Percentiles rank a stretch among this genome's conserved stretches.
Evolutionary conservation across 2,888 invertebrate species (phyloP).

Genomic region (Creontiades dilutus): DNA sequence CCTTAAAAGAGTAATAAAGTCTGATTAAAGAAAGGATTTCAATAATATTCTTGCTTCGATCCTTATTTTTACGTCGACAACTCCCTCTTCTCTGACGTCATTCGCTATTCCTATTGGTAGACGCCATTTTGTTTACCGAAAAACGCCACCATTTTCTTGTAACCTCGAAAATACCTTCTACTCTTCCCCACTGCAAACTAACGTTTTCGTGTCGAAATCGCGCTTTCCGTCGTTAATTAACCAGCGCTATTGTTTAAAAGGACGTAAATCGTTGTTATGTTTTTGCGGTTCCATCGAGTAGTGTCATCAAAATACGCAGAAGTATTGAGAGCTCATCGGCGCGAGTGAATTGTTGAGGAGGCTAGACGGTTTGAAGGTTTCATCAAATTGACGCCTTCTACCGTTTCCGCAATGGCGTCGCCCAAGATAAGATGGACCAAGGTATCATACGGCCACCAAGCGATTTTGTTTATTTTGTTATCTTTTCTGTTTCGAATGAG

Average conservation of each 20-base stretch:
- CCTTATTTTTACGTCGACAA: too few species aligned
- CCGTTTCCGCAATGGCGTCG: constrained; percentile 41
- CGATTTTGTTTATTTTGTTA: constrained; percentile 38
- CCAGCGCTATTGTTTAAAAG: neutral
- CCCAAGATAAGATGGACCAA: constrained; percentile 61
- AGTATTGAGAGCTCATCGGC: neutral
- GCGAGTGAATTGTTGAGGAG: neutral
- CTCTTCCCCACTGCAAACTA: neutral
- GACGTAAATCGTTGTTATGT: neutral
- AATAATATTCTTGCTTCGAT: too few species aligned
- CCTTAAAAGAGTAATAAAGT: too few species aligned
- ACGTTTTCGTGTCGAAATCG: neutral
- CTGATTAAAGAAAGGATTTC: too few species aligned
- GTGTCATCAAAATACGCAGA: neutral
- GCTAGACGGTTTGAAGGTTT: constrained; percentile 26
- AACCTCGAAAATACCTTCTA: constrained; percentile 26
- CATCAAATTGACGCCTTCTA: constrained; percentile 16
- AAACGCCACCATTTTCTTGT: neutral
- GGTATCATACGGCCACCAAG: constrained; percentile 40
- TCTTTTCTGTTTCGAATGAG: neutral
- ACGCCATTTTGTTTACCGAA: neutral
- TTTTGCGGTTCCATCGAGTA: neutral
- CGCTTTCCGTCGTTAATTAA: neutral
- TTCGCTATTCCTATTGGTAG: neutral
- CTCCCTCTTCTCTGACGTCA: too few species aligned